Evolutionary conservation across 2,888 invertebrate genomes (phyloP), one percentile per base, ranked within the genome.

Genomic region (Helobdella robusta): DNA sequence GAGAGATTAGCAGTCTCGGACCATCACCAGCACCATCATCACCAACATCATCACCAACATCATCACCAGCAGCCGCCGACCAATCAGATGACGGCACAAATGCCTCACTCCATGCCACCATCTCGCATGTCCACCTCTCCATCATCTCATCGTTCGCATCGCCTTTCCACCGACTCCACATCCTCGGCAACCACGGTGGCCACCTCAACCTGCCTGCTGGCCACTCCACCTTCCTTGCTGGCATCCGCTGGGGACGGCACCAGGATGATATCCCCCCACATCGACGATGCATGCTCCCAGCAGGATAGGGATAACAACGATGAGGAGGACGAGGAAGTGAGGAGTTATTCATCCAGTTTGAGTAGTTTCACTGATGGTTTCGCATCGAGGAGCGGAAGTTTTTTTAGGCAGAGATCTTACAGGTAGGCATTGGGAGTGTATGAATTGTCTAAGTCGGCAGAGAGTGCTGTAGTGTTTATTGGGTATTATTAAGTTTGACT

Each of bases 1-100:
- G 98, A 98, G 83, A 86, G 91, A 66, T 84, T 98, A 94, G 79
- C 89, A 78, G 30, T 3, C 34, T 28, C 3, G 18, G 30, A 28
- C n/a, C 61, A 15, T 23, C 61, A 23, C 50, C 52, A 11, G 30
- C 62, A 25, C 40, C 62, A 32, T 62, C 48, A 40, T n/a, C n/a
- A n/a, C n/a, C n/a, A n/a, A n/a, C n/a, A n/a, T n/a, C n/a, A n/a
- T n/a, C n/a, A n/a, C n/a, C n/a, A n/a, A n/a, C n/a, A n/a, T n/a
- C n/a, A n/a, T n/a, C n/a, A n/a, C n/a, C n/a, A n/a, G n/a, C n/a
- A 2, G 23, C 20, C 2, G 23, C 20, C 2, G 23, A 54, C 2
- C 54, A 54, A 2, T 28, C 20, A 2, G n/a, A n/a, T n/a, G n/a
- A n/a, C n/a, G n/a, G n/a, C n/a, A n/a, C n/a, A n/a, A n/a, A n/a